Evolutionary conservation across 2,888 invertebrate genomes (phyloP).

Genomic region (Orchesellides sinensis): DNA sequence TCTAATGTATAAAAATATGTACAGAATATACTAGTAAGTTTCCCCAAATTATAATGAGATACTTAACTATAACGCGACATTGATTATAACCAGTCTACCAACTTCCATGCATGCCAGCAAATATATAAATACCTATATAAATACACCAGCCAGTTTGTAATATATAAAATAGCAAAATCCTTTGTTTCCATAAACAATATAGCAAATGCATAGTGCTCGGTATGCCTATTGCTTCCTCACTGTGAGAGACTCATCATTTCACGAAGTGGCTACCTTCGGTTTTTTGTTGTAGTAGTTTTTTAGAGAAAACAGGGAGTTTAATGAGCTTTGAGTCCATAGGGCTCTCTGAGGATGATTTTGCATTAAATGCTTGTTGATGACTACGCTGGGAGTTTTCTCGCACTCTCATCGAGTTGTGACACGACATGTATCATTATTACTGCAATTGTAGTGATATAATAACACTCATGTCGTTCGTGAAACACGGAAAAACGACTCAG

Average conservation of each 20-base stretch:
- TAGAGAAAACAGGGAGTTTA: constrained; percentile 53
- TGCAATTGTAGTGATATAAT: constrained; percentile 45
- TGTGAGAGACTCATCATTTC: constrained; percentile 22
- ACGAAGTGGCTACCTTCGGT: constrained; percentile 40
- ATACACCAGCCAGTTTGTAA: too few relatives aligned
- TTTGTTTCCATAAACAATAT: constrained; percentile 34
- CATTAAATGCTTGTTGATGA: constrained; percentile 59
- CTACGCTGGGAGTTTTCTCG: constrained; percentile 51
- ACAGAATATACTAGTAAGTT: too few relatives aligned
- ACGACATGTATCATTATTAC: constrained; percentile 51
- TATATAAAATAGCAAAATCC: constrained; percentile 3
- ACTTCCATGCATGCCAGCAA: constrained; percentile 3
- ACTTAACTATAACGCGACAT: too few relatives aligned
- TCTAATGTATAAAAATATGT: not conserved
- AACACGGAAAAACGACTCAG: constrained; percentile 51
- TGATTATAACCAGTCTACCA: not conserved
- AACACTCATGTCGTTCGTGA: constrained; percentile 57
- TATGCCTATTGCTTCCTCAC: constrained; percentile 16
- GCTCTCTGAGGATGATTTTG: constrained; percentile 51
- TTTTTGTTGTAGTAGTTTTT: constrained; percentile 19
- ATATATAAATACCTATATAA: too few relatives aligned
- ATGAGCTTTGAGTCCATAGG: constrained; percentile 53
- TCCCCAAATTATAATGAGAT: too few relatives aligned
- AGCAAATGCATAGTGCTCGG: not conserved
- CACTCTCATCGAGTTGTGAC: constrained; percentile 58